These are phyloP conservation scores for Drosophila willistoni DNA, from an alignment of 1,140 invertebrate genomes.

Conservation along the genomic window DNA sequence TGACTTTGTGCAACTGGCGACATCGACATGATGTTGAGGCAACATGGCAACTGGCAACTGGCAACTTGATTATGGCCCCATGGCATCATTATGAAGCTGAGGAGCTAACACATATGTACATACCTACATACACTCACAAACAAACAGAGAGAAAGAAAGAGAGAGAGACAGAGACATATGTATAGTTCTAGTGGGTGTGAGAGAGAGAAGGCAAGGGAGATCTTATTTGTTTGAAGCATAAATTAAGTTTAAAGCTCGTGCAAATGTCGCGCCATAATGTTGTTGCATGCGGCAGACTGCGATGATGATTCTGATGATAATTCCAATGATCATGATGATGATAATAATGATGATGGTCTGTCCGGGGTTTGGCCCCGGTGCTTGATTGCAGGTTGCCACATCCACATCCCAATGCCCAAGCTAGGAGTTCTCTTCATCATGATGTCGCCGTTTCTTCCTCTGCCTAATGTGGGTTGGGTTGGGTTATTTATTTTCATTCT, in stretches of 20 bases:
- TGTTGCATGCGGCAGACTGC: constrained; percentile 43
- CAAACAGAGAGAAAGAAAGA: constrained; percentile 16
- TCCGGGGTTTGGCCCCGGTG: constrained; percentile 25
- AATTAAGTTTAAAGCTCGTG: constrained; percentile 51
- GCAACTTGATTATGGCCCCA: constrained; percentile 53
- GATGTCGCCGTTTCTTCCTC: constrained; percentile 34
- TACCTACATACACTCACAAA: neutral
- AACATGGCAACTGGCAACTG: constrained; percentile 34
- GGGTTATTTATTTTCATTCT: constrained; percentile 25
- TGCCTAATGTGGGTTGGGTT: constrained; percentile 49
- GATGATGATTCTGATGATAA: constrained; percentile 15
- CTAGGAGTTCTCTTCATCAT: constrained; percentile 13
- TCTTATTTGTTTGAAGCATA: constrained; percentile 61
- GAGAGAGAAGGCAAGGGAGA: constrained; percentile 15
- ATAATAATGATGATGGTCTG: constrained; percentile 18
- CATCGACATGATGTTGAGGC: constrained; percentile 36
- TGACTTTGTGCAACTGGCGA: constrained; percentile 53
- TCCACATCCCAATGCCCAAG: neutral
- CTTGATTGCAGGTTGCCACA: constrained; percentile 64
- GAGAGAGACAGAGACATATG: neutral
- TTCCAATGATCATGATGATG: constrained; percentile 14
- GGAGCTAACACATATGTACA: neutral
- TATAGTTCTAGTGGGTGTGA: neutral
- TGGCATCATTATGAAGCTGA: constrained; percentile 51
- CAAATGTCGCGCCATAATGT: constrained; percentile 53